Base-by-base conservation (phyloP, 2,113 vertebrate species). In the Ammodytes marinus region DNA sequence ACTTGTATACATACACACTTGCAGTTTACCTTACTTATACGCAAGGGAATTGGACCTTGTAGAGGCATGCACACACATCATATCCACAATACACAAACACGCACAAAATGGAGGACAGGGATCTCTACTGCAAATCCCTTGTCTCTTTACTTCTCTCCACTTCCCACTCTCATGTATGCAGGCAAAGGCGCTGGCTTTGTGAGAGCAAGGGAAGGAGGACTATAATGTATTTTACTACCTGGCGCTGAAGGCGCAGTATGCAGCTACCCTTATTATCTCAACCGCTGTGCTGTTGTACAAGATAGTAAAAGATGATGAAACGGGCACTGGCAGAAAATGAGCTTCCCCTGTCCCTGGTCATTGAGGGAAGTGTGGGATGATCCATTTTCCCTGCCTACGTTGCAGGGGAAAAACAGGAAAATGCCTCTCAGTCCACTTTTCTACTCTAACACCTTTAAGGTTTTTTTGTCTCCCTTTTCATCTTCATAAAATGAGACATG, bases 151-250 rank as follows among this genome's bases (percentile, higher is more conserved):
- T 54, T 1, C 10, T 70, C 58, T 64, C 47, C 37, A 27, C 61
- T 84, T 84, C 82, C 65, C 52, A 10, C 69, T 45, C 60, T 79
- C 54, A 68, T 52, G 40, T 69, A 85, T 77, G 17, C 67, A 73
- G 81, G 55, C 70, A 81, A 71, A 81, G 55, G 66, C 3, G 27
- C 15, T 10, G 9, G 57, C 54, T 69, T 74, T 78, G 83, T 55
- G 73, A 59, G 53, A 83, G 77, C 43, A 40, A 27, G 68, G 37
- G 71, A 81, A 74, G 72, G 67, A 75, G 80, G 76, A 85, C 85
- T 83, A 80, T 91, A 92, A 93, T 82, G 65, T 84, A 70, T 90
- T 94, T 93, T 91, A 93, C 85, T 90, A 89, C 93, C 88, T 90
- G 84, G 74, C 50, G 81, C 88, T 92, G 73, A 80, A 81, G 87